These are phyloP conservation scores for Enteromius paludinosus DNA, from an alignment of 2,797 vertebrate genomes.

Conservation along the genomic window DNA sequence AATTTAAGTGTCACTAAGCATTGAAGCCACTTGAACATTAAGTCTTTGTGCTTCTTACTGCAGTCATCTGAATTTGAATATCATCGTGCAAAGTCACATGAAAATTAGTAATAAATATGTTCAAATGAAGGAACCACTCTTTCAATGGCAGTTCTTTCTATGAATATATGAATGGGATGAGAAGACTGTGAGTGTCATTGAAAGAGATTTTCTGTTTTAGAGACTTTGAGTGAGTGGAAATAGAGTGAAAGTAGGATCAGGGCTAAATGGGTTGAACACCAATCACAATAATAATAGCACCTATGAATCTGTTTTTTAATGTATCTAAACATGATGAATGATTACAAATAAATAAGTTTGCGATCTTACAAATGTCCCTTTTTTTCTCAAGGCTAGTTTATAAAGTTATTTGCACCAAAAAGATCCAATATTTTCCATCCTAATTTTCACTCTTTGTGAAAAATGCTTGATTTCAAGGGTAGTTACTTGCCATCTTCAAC, in stretches of 20 bases:
- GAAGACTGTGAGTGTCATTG: constrained; percentile 4
- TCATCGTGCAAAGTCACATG: background rate
- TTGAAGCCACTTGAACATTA: constrained; percentile 44
- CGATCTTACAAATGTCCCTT: background rate
- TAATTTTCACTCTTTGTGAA: background rate
- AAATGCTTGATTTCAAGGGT: background rate
- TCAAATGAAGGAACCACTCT: constrained; percentile 3
- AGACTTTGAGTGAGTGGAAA: background rate
- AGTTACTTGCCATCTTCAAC: too few relatives aligned
- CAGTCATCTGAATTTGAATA: constrained; percentile 10
- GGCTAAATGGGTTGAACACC: background rate
- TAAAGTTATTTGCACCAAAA: background rate
- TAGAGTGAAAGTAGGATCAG: background rate
- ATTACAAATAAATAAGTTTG: background rate
- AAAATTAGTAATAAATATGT: constrained; percentile 27
- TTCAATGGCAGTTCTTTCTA: background rate
- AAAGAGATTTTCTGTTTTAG: background rate
- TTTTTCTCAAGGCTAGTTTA: background rate
- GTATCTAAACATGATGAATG: background rate
- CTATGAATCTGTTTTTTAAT: background rate
- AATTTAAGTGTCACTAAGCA: constrained; percentile 72
- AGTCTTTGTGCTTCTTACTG: constrained; percentile 36
- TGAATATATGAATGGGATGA: background rate
- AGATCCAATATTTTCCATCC: background rate
- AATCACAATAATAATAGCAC: background rate